Evolutionary conservation across 2,797 vertebrate species (phyloP).

Genomic region (Octomys mimax): DNA sequence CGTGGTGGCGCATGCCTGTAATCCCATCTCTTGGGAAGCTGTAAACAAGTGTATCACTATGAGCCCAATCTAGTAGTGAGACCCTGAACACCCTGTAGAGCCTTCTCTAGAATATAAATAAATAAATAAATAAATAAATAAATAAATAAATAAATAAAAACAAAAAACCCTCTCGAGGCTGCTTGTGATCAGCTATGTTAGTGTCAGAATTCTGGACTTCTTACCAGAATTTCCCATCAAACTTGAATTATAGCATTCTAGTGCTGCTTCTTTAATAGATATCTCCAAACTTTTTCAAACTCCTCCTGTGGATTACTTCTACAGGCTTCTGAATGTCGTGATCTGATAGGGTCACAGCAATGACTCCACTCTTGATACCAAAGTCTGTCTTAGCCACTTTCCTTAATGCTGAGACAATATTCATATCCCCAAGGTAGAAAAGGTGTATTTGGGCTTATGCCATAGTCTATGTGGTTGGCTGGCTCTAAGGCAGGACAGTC

Average conservation of each 20-base stretch:
- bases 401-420: neutral
- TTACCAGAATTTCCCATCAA: neutral
- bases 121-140: too few relatives aligned
- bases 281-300: neutral
- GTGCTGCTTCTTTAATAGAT: neutral
- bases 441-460: neutral
- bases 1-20: too few relatives aligned
- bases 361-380: neutral
- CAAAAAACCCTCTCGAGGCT: neutral
- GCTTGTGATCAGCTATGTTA: neutral
- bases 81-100: too few relatives aligned
- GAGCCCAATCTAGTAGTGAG: too few relatives aligned
- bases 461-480: neutral
- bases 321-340: neutral
- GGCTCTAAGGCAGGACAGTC: neutral
- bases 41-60: too few relatives aligned
- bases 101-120: too few relatives aligned
- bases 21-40: too few relatives aligned
- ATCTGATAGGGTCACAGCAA: neutral
- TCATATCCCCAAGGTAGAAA: neutral
- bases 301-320: neutral
- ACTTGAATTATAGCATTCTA: neutral
- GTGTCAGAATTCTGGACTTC: neutral
- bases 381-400: neutral
- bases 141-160: too few relatives aligned